Evolutionary conservation across 2,888 invertebrate genomes (phyloP), one percentile per base, ranked within the genome.

Genomic region (Asteroscopus sphinx): DNA sequence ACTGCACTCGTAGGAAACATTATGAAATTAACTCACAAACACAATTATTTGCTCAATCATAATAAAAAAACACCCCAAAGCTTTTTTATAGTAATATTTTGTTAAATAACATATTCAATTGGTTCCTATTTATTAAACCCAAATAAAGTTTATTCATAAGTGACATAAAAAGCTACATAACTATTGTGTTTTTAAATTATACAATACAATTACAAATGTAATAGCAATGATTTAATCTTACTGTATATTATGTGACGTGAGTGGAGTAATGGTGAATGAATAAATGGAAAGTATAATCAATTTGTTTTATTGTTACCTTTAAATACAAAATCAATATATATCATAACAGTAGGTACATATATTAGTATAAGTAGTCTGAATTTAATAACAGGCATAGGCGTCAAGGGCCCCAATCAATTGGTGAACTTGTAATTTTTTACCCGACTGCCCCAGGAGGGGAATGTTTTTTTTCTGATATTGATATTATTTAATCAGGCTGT

Each of bases 21-120:
- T 7, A 52, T 63, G 56, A 62, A 63, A 61, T 75, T 76, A 71
- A 67, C 60, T 57, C 71, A 67, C 45, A 59, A 69, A 73, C 69
- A 37, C 63, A 70, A 83, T 83, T 68, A 82, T 85, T 88, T 90
- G 90, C 90, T 90, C 90, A 90, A 90, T 79, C 77, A 73, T 81
- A 82, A 64, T 67, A 11, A 53, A 42, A 49, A 25, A 41, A 47
- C 48, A 62, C 63, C 35, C 28, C 57, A 71, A 73, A 66, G 80
- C 79, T 81, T 81, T 70, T 57, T 74, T 68, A 73, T 53, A 52
- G 39, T 52, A 46, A 37, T 63, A 49, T 47, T 46, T 60, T 51
- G 13, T 52, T 61, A 16, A 26, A 57, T 57, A 3, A 41, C 5
- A 7, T 13, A 11, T 53, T 53, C 35, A 1, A 35, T 39, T n/a